A percentile compares a stretch with the other conserved stretches of the same genome.
phyloP scores from a whole-genome alignment of 23 tunicate genomes.

The Ascidia mentula region DNA sequence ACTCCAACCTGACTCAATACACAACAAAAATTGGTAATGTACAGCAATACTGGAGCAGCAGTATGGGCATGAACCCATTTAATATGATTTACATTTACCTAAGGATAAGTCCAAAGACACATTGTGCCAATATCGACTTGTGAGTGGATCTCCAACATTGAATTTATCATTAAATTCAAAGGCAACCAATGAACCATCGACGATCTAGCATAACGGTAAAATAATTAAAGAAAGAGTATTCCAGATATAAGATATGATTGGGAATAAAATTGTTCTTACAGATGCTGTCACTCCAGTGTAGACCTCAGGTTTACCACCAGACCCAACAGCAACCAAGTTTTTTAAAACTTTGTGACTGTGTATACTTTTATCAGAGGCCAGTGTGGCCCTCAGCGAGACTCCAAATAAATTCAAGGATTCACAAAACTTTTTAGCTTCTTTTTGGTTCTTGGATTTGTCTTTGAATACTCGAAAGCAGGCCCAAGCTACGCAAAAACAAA shows the following conservation, averaged over 20 bases:
- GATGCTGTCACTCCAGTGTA: background rate
- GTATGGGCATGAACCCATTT: background rate
- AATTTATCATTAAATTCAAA: background rate
- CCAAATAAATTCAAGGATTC: background rate
- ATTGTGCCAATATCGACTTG: constrained; percentile 5
- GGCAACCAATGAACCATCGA: background rate
- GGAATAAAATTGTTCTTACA: background rate
- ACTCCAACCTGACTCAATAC: background rate
- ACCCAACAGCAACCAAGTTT: background rate
- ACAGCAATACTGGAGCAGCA: no score
- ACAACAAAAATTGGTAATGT: background rate
- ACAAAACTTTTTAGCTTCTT: background rate
- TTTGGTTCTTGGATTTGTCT: background rate
- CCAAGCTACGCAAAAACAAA: background rate
- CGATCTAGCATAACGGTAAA: no score
- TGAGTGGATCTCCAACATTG: no score
- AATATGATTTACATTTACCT: background rate
- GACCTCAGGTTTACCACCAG: background rate
- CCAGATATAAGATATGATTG: no score
- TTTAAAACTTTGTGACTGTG: background rate
- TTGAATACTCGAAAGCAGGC: background rate
- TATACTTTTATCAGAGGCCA: background rate
- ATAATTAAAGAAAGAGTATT: no score
- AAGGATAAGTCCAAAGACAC: background rate
- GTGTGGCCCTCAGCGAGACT: background rate